Evolutionary conservation across 2,888 invertebrate species (phyloP).

Genomic region (Drosophila kanekoi): DNA sequence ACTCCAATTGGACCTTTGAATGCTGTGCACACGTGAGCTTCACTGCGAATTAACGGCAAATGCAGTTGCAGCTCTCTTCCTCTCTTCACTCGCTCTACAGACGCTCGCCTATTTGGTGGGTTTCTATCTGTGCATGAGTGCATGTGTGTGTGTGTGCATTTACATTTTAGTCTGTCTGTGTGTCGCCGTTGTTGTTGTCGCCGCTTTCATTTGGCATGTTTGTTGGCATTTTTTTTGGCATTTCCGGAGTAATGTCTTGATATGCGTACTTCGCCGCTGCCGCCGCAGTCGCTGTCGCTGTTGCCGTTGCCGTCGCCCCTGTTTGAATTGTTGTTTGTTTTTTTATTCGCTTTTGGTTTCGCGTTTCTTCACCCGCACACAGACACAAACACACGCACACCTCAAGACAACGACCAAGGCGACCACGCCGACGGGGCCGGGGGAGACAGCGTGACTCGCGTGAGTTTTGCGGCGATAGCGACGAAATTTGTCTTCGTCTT

Average conservation of each 20-base stretch:
- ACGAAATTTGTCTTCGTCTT: conserved; percentile 30
- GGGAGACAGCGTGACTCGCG: conserved; percentile 35
- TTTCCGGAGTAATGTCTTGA: conserved; percentile 81
- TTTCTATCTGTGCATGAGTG: conserved; percentile 16
- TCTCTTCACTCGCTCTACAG: conserved; percentile 15
- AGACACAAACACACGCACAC: conserved; percentile 13
- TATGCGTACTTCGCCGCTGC: conserved; percentile 37
- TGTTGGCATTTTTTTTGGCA: conserved; percentile 73
- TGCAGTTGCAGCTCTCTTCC: conserved; percentile 26
- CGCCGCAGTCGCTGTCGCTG: not conserved
- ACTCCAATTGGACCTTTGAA: conserved; percentile 7
- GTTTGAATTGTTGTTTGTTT: conserved; percentile 47
- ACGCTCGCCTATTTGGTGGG: conserved; percentile 8
- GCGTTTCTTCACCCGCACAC: conserved; percentile 54
- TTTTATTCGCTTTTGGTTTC: conserved; percentile 50
- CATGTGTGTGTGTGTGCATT: not conserved
- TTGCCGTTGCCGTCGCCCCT: conserved; percentile 11
- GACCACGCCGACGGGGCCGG: not conserved
- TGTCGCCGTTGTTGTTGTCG: conserved; percentile 17
- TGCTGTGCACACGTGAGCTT: conserved; percentile 29
- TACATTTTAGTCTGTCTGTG: conserved; percentile 5
- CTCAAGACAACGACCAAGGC: not conserved
- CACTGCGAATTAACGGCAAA: conserved; percentile 15
- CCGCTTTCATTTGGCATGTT: conserved; percentile 50
- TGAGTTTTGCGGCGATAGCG: conserved; percentile 16